These are phyloP conservation scores for Amphimallon solstitiale DNA, from an alignment of 2,888 invertebrate genomes.

Conservation along the genomic window DNA sequence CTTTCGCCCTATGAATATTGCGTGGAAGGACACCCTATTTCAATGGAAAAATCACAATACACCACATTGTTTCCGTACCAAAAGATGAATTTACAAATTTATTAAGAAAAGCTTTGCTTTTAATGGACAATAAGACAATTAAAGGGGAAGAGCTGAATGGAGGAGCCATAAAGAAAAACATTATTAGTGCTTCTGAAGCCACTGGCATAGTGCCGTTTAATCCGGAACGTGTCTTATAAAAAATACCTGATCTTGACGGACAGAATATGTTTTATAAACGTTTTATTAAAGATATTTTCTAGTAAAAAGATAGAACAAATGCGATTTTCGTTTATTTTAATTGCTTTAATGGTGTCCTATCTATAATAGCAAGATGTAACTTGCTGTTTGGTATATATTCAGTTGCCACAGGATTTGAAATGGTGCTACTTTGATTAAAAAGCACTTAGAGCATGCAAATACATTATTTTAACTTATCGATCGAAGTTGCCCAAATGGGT, in stretches of 20 bases:
- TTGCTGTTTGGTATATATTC: too few species aligned
- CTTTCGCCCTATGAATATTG: not conserved
- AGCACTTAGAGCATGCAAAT: too few species aligned
- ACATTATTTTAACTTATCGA: too few species aligned
- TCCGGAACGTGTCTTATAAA: constrained; percentile 1
- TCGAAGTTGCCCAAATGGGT: too few species aligned
- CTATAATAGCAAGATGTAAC: too few species aligned
- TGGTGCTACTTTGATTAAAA: too few species aligned
- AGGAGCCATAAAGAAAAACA: not conserved
- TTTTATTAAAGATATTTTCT: not conserved
- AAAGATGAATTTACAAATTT: not conserved
- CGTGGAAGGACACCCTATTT: not conserved
- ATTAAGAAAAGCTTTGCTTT: not conserved
- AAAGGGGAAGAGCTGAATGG: not conserved
- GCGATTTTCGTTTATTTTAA: too few species aligned
- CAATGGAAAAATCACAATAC: not conserved
- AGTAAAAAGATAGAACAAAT: not conserved
- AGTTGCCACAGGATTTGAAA: too few species aligned
- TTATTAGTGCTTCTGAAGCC: constrained; percentile 3
- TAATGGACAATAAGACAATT: not conserved
- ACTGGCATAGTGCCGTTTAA: not conserved
- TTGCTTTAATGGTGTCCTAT: too few species aligned
- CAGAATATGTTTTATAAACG: not conserved
- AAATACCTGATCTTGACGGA: not conserved
- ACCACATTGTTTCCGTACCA: not conserved